These are phyloP conservation scores for Antennarius maculatus DNA, from an alignment of 2,797 vertebrate genomes.

Conservation along the genomic window DNA sequence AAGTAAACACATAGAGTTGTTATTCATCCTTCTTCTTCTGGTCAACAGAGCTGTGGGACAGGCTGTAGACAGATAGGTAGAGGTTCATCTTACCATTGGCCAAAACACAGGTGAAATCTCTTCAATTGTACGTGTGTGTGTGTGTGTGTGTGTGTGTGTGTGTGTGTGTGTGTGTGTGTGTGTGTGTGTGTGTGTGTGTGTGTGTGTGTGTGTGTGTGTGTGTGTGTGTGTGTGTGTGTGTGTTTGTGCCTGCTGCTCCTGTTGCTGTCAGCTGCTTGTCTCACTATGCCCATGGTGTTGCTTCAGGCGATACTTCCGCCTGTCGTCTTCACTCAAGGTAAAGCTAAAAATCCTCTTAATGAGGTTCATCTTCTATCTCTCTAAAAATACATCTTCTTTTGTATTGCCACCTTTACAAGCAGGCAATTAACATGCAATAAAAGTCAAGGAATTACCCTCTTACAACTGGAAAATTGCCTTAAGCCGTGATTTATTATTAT, in stretches of 20 bases:
- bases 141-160: too few species aligned
- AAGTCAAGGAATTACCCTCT: background rate
- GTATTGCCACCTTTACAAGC: conserved; percentile 10
- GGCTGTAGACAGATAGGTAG: background rate
- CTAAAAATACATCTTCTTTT: conserved; percentile 36
- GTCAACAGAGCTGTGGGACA: background rate
- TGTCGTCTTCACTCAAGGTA: conserved; percentile 71
- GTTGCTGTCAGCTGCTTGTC: conserved; percentile 63
- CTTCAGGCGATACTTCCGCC: conserved; percentile 63
- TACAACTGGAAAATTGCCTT: background rate
- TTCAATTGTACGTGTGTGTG: background rate
- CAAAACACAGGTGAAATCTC: conserved; percentile 3
- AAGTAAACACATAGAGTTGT: background rate
- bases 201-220: conserved; percentile 13
- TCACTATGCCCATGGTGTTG: conserved; percentile 54
- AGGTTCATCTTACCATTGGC: background rate
- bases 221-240: conserved; percentile 11
- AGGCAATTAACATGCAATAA: conserved; percentile 1
- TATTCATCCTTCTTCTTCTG: background rate
- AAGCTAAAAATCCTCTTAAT: conserved; percentile 48
- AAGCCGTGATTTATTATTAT: background rate
- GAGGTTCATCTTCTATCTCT: conserved; percentile 36
- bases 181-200: too few species aligned
- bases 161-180: too few species aligned
- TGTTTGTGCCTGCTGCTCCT: background rate